These are phyloP conservation scores for Jaculus jaculus DNA, from an alignment of 2,113 vertebrate species.

Conservation along the genomic window DNA sequence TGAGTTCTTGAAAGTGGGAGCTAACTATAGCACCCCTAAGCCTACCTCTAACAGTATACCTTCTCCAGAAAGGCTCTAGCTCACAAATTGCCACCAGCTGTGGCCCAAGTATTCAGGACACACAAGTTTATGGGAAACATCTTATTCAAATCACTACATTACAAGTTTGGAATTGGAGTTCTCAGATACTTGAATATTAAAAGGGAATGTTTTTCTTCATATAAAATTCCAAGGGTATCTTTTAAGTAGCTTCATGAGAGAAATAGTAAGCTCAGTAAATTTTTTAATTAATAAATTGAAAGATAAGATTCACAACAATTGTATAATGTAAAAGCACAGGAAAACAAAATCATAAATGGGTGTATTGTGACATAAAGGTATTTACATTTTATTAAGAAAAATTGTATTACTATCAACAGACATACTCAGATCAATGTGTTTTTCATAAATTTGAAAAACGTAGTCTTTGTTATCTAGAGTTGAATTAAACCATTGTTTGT, in stretches of 20 bases:
- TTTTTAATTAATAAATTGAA: conserved; percentile 61
- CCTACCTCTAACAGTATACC: no score
- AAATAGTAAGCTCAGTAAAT: conserved; percentile 35
- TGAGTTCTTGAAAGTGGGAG: no score
- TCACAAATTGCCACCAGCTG: no score
- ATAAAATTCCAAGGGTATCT: conserved; percentile 3
- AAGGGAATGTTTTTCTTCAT: background rate
- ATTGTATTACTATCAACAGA: conserved; percentile 9
- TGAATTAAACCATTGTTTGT: conserved; percentile 36
- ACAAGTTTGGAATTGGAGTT: background rate
- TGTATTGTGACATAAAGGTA: conserved; percentile 48
- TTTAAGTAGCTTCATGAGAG: conserved; percentile 35
- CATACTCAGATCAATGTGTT: conserved; percentile 1
- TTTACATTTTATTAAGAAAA: conserved; percentile 49
- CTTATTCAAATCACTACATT: background rate
- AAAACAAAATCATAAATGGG: conserved; percentile 24
- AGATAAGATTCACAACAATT: conserved; percentile 18
- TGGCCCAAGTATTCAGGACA: no score
- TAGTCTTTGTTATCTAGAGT: background rate
- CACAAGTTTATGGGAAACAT: no score
- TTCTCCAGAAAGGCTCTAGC: no score
- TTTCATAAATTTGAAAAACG: background rate
- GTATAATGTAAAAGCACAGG: background rate
- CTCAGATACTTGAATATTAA: conserved; percentile 15
- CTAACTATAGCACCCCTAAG: no score